Conservation (phyloP, 2,888 invertebrate genomes). For the Ormia ochracea region DNA sequence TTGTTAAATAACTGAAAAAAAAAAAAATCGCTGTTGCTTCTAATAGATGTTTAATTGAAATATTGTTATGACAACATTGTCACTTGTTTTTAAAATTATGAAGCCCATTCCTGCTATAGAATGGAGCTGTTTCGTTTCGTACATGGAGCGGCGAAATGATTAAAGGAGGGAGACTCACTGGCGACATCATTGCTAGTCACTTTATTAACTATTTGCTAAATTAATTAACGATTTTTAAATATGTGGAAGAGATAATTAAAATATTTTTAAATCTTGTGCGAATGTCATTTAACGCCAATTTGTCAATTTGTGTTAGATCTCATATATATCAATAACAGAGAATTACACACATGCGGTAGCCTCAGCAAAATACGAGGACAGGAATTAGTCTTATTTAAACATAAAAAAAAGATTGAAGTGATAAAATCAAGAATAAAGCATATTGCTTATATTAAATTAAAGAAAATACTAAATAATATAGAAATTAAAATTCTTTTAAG, state of each 20-base stretch:
- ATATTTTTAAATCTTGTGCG: neutral
- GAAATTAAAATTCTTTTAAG: too few relatives aligned
- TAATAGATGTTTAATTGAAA: conserved; percentile 40
- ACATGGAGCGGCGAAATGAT: neutral
- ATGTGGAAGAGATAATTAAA: neutral
- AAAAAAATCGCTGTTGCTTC: conserved; percentile 22
- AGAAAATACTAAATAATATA: too few relatives aligned
- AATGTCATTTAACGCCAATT: conserved; percentile 25
- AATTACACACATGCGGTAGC: too few relatives aligned
- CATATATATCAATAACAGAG: neutral
- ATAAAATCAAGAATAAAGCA: too few relatives aligned
- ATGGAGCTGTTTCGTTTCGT: neutral
- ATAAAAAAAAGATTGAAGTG: too few relatives aligned
- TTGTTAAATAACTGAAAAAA: conserved; percentile 30
- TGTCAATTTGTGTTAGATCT: conserved; percentile 23
- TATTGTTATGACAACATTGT: conserved; percentile 58
- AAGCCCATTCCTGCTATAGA: conserved; percentile 34
- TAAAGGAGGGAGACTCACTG: conserved; percentile 28
- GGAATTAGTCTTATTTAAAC: too few relatives aligned
- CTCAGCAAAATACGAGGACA: too few relatives aligned
- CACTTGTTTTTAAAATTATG: conserved; percentile 57
- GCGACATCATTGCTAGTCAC: conserved; percentile 16
- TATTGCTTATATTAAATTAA: too few relatives aligned
- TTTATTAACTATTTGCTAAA: conserved; percentile 10
- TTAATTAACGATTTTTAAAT: conserved; percentile 14